phyloP scores from a whole-genome alignment of 2,797 vertebrate genomes.

The Paguma larvata region DNA sequence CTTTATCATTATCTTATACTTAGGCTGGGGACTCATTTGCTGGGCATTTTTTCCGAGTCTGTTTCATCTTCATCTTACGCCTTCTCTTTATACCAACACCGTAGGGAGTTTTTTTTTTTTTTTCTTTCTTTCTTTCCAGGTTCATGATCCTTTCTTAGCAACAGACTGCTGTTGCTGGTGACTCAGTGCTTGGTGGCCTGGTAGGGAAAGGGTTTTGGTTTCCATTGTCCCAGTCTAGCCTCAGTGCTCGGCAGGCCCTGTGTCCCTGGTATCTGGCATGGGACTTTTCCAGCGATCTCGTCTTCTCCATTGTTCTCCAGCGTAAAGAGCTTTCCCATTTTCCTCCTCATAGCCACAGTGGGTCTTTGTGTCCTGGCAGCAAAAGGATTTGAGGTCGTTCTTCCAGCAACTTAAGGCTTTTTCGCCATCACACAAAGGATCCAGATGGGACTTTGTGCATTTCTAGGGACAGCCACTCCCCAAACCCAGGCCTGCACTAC shows the following conservation, averaged over 20 bases:
- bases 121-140: too few relatives aligned
- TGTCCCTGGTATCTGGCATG: neutral
- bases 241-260: neutral
- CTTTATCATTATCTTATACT: neutral
- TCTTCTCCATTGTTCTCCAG: neutral
- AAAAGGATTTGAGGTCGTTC: neutral
- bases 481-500: rapidly evolving
- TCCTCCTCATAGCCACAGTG: neutral
- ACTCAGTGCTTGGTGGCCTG: neutral
- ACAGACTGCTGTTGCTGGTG: too few relatives aligned
- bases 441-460: neutral
- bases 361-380: neutral
- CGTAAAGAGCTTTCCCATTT: neutral
- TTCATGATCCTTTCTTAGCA: too few relatives aligned
- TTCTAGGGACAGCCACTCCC: neutral
- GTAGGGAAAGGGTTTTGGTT: neutral
- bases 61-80: neutral
- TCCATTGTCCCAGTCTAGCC: neutral
- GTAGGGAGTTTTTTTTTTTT: neutral
- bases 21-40: neutral
- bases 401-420: neutral
- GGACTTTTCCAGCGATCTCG: neutral
- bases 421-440: neutral
- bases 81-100: neutral
- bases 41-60: neutral